Evolutionary conservation across 1,140 invertebrate genomes (phyloP).

Genomic region (Danaus melanippus): DNA sequence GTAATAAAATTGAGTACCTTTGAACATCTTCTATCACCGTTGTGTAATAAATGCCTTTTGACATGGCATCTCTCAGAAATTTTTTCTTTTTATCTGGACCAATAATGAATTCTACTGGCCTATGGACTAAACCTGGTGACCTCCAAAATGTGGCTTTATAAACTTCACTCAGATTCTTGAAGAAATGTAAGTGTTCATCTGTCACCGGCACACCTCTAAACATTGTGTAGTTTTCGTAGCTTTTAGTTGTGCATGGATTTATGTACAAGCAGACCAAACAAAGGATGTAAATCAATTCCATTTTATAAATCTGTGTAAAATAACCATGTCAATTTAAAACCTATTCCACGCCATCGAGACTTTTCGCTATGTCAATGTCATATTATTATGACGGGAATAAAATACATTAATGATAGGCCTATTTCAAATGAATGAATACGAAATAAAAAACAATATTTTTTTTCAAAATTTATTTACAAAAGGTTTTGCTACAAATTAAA

Average conservation of each 20-base stretch:
- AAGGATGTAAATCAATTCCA: too few species aligned
- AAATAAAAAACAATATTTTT: too few species aligned
- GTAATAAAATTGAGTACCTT: slow-evolving; percentile 19
- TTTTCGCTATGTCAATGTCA: too few species aligned
- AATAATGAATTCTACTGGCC: slow-evolving; percentile 40
- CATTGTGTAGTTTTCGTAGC: slow-evolving; percentile 42
- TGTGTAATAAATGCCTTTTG: slow-evolving; percentile 31
- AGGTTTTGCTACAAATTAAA: too few species aligned
- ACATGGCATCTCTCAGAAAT: slow-evolving; percentile 27
- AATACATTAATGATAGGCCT: too few species aligned
- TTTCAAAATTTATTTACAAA: too few species aligned
- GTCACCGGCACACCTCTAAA: slow-evolving; percentile 38
- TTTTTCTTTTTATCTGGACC: slow-evolving; percentile 26
- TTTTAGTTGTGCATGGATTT: slow-evolving; percentile 22
- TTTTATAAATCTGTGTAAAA: too few species aligned
- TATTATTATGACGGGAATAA: too few species aligned
- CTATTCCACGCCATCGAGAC: too few species aligned
- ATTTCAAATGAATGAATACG: too few species aligned
- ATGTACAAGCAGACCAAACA: neutral
- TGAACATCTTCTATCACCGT: slow-evolving; percentile 45
- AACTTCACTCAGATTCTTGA: slow-evolving; percentile 31
- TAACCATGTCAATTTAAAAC: too few species aligned
- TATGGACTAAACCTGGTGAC: slow-evolving; percentile 28
- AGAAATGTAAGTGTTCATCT: slow-evolving; percentile 33
- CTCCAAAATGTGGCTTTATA: slow-evolving; percentile 45